Conservation (phyloP, 2,113 vertebrate genomes). For the Hydrochoerus hydrochaeris region DNA sequence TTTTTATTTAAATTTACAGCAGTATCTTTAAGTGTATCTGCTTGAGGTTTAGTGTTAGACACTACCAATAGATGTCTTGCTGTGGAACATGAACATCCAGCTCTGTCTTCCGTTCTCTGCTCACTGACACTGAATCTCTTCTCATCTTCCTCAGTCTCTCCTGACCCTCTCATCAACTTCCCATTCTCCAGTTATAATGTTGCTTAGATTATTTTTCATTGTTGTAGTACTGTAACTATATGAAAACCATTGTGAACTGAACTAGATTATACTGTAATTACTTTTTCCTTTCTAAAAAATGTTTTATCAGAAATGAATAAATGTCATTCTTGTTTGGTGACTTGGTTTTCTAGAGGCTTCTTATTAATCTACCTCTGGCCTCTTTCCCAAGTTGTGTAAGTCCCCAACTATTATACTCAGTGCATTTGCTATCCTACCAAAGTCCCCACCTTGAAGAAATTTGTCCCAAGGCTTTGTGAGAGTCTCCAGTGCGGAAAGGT, state of each 20-base stretch:
- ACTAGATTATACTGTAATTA: not conserved
- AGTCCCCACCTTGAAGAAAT: constrained; percentile 16
- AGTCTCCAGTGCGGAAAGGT: not conserved
- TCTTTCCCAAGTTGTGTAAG: not conserved
- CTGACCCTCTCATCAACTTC: not conserved
- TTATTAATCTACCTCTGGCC: not conserved
- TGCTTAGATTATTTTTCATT: not conserved
- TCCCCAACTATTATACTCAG: not conserved
- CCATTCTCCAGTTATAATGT: not conserved
- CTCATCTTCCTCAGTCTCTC: not conserved
- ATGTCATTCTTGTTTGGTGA: constrained; percentile 28
- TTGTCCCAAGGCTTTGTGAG: not conserved
- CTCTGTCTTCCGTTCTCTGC: not conserved
- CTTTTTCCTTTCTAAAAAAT: constrained; percentile 20
- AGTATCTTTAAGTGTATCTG: constrained; percentile 8
- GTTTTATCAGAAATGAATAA: constrained; percentile 10
- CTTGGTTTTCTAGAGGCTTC: constrained; percentile 23
- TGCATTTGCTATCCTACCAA: not conserved
- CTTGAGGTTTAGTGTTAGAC: constrained; percentile 41
- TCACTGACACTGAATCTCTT: not conserved
- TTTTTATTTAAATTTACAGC: not conserved
- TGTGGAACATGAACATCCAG: not conserved
- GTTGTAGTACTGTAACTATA: not conserved
- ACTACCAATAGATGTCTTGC: not conserved
- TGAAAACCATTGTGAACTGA: not conserved